phyloP scores from a whole-genome alignment of 2,797 vertebrate species.

The Smutsia gigantea region DNA sequence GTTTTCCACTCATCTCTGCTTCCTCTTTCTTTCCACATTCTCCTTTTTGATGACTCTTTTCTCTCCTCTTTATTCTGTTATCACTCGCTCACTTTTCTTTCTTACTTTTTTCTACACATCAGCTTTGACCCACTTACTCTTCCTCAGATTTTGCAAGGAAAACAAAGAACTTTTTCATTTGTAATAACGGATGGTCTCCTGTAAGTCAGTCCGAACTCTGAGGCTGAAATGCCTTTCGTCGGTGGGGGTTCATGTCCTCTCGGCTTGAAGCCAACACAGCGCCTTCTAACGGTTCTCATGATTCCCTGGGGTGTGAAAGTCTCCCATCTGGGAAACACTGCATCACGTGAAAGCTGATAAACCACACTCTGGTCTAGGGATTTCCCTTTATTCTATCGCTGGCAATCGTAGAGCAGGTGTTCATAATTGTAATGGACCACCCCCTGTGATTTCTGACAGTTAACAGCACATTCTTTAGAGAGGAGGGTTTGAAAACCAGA shows the following conservation, averaged over 20 bases:
- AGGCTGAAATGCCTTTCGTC: not conserved
- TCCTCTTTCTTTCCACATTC: not conserved
- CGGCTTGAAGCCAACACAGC: not conserved
- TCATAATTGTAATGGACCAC: not conserved
- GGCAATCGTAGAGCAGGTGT: not conserved
- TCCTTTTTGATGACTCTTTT: not conserved
- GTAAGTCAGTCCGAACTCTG: not conserved
- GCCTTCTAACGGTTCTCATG: slow-evolving; percentile 62
- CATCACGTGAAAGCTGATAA: slow-evolving; percentile 47
- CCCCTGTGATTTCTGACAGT: not conserved
- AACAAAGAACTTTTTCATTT: slow-evolving; percentile 54
- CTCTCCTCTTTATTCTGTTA: not conserved
- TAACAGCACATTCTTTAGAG: slow-evolving; percentile 46
- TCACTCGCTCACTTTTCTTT: not conserved
- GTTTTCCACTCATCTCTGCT: not conserved
- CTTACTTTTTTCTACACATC: not conserved
- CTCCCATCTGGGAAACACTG: slow-evolving; percentile 52
- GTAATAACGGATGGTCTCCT: slow-evolving; percentile 17
- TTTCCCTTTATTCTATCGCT: slow-evolving; percentile 35
- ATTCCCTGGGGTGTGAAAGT: not conserved
- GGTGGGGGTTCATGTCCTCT: not conserved
- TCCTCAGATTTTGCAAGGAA: slow-evolving; percentile 12
- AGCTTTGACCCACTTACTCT: not conserved
- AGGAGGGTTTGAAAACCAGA: slow-evolving; percentile 29
- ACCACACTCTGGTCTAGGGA: not conserved